phyloP scores from a whole-genome alignment of 2,797 vertebrate genomes.

The Pseudomugil gertrudae region DNA sequence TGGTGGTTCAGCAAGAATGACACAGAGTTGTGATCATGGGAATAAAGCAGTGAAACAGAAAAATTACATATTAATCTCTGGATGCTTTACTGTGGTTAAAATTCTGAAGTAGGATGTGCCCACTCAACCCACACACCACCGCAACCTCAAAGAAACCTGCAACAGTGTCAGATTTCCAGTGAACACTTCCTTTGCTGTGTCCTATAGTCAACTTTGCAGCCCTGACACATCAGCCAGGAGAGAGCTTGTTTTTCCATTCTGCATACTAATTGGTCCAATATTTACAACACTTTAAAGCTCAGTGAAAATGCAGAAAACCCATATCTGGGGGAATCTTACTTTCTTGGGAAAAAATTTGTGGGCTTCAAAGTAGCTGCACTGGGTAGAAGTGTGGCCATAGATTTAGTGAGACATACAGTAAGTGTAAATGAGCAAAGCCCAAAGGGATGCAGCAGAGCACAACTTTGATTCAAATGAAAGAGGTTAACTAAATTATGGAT shows the following conservation, averaged over 20 bases:
- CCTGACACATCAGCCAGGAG: background rate
- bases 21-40: background rate
- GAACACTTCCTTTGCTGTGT: background rate
- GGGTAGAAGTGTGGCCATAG: background rate
- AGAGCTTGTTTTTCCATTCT: background rate
- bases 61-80: background rate
- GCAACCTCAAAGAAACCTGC: background rate
- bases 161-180: background rate
- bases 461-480: background rate
- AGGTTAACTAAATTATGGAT: background rate
- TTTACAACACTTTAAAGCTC: background rate
- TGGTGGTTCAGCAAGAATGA: background rate
- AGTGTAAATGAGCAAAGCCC: background rate
- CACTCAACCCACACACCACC: background rate
- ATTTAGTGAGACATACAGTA: background rate
- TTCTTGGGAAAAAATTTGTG: background rate
- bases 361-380: background rate
- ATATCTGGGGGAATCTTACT: background rate
- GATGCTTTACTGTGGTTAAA: background rate
- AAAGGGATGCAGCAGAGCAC: background rate
- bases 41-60: background rate
- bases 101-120: background rate
- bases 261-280: background rate
- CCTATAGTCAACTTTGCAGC: background rate
- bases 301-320: background rate